Evolutionary conservation across 2,888 invertebrate species (phyloP), one percentile per base, ranked within the genome.

Genomic region (Lypha dubia): DNA sequence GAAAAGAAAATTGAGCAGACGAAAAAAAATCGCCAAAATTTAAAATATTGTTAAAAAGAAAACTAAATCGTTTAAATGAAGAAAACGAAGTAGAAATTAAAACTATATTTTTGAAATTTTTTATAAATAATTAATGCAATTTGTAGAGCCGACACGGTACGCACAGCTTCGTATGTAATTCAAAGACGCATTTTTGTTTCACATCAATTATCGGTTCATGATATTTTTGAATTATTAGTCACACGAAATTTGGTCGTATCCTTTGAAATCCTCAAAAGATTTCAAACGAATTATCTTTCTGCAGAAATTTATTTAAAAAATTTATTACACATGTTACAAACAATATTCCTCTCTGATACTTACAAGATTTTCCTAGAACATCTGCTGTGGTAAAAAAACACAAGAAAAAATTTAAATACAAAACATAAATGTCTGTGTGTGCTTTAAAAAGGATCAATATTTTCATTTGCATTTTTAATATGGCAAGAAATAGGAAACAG

Each of bases 321-420:
- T 46, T 46, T 17, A 2, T 46, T 17, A n/a, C 41, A 41, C 13
- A 41, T 41, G 4, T 46, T n/a, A n/a, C n/a, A n/a, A n/a, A 49
- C 9, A 6, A 15, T 24, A 28, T 15, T 41, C 9, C 3, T n/a
- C 11, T 11, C 22, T 22, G 41, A 9, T n/a, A 44, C 13, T 22
- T 51, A 62, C n/a, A 70, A 62, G 32, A 49, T 35, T 44, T 46
- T 28, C 38, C 24, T 58, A 17, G 44, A 79, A 24, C 79, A 71
- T 70, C 44, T 71, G 79, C 6, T 58, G 5, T 15, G 15, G 22
- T n/a, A 8, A 44, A 20, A 41, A 70, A 44, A 11, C 17, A 28
- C 32, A 15, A n/a, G n/a, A n/a, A n/a, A n/a, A n/a, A n/a, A n/a
- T n/a, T n/a, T n/a, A n/a, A n/a, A n/a, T n/a, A n/a, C n/a, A n/a